These are phyloP conservation scores for Sebastes schlegelii DNA, from an alignment of 2,113 vertebrate species.

Conservation along the genomic window DNA sequence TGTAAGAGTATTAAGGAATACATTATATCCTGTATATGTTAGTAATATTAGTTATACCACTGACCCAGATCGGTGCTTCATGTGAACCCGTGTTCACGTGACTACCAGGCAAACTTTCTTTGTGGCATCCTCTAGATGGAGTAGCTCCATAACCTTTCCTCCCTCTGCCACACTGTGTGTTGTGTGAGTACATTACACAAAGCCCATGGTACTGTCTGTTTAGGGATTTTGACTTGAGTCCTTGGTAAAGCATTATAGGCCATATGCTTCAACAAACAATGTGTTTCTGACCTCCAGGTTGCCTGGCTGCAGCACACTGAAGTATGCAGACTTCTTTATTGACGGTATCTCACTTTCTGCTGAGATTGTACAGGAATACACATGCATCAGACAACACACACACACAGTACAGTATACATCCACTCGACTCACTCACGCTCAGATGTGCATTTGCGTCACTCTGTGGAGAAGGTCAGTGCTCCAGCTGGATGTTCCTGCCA, in stretches of 20 bases:
- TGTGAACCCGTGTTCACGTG: slow-evolving; percentile 43
- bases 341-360: neutral
- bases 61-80: slow-evolving; percentile 23
- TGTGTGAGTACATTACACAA: slow-evolving; percentile 36
- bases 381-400: neutral
- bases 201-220: slow-evolving; percentile 7
- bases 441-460: neutral
- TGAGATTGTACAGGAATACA: slow-evolving; percentile 16
- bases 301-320: slow-evolving; percentile 24
- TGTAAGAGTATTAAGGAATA: too few relatives aligned
- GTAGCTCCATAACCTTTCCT: slow-evolving; percentile 57
- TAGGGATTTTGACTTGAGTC: slow-evolving; percentile 24
- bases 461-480: slow-evolving; percentile 25
- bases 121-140: slow-evolving; percentile 48
- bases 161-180: slow-evolving; percentile 28
- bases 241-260: slow-evolving; percentile 2
- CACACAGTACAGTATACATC: slow-evolving; percentile 15
- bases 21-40: too few relatives aligned
- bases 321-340: slow-evolving; percentile 35
- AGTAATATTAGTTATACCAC: too few relatives aligned
- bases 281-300: slow-evolving; percentile 48
- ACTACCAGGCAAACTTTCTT: slow-evolving; percentile 44
- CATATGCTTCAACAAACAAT: slow-evolving; percentile 36
- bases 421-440: neutral
- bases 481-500: slow-evolving; percentile 1